These are phyloP conservation scores for Ichneumon xanthorius DNA, from an alignment of 2,888 invertebrate species.

Conservation along the genomic window DNA sequence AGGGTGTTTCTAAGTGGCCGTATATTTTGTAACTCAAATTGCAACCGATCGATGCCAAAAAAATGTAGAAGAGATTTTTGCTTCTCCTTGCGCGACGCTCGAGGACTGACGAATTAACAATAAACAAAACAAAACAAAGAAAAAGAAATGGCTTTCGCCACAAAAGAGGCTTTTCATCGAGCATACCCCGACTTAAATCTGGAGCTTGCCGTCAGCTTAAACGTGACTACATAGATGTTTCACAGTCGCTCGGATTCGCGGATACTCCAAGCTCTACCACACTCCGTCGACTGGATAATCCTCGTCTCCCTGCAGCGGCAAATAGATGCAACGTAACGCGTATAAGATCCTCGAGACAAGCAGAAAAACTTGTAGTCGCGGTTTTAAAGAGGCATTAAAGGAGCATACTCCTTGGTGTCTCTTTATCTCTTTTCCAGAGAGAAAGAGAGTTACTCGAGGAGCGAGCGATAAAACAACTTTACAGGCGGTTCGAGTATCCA, in stretches of 20 bases:
- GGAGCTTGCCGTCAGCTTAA: neutral
- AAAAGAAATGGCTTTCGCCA: neutral
- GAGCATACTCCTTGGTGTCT: constrained; percentile 12
- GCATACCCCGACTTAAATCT: neutral
- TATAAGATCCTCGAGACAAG: constrained; percentile 1
- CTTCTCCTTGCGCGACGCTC: neutral
- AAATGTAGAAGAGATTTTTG: neutral
- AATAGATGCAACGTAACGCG: constrained; percentile 18
- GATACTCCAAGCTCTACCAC: neutral
- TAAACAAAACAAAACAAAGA: neutral
- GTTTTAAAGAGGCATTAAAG: constrained; percentile 52
- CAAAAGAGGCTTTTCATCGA: neutral
- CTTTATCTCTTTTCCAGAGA: constrained; percentile 9
- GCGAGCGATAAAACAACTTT: constrained; percentile 61
- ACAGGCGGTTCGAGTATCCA: constrained; percentile 53
- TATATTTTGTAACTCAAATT: constrained; percentile 8
- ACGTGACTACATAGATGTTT: constrained; percentile 1
- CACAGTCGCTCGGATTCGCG: constrained; percentile 7
- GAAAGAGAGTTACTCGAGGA: constrained; percentile 1
- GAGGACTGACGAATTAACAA: neutral
- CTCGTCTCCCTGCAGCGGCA: neutral
- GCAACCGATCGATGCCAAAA: neutral
- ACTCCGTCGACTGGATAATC: constrained; percentile 18
- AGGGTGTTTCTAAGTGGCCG: neutral
- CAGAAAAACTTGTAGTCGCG: constrained; percentile 49